Conservation (phyloP, 64 coral and sea anemone species). For the Actinia tenebrosa region DNA sequence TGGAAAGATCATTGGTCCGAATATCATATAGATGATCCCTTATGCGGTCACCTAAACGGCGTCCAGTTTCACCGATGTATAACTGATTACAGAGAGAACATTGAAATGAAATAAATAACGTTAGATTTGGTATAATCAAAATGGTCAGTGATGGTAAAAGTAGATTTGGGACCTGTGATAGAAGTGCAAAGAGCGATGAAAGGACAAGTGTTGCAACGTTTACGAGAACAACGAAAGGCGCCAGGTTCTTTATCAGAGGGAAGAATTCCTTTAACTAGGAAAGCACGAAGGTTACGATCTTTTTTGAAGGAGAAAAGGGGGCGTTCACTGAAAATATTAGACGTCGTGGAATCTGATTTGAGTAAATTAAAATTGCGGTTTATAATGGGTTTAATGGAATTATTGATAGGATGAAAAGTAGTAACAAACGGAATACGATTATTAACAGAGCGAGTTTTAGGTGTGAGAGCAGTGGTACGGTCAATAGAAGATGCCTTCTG, state of each 20-base stretch:
- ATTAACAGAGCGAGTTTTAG: slow-evolving; percentile 10
- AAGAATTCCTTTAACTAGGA: slow-evolving; percentile 12
- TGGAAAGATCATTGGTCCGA: slow-evolving; percentile 30
- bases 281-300: not conserved
- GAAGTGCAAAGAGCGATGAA: not conserved
- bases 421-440: slow-evolving; percentile 24
- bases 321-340: slow-evolving; percentile 38
- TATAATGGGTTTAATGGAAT: slow-evolving; percentile 28
- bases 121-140: not conserved
- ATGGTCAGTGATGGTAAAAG: not conserved
- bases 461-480: slow-evolving; percentile 39
- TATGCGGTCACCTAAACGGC: slow-evolving; percentile 45
- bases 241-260: not conserved
- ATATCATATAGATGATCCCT: slow-evolving; percentile 38
- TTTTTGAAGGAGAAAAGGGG: slow-evolving; percentile 35
- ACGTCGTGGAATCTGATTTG: slow-evolving; percentile 12
- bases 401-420: slow-evolving; percentile 60
- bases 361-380: slow-evolving; percentile 36
- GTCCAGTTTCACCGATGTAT: slow-evolving; percentile 47
- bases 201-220: not conserved
- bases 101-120: not conserved
- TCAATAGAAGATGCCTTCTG: slow-evolving; percentile 37
- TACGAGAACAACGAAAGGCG: not conserved
- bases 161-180: not conserved
- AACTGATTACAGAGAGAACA: not conserved